Conservation (phyloP, 2,113 vertebrate genomes). For the Tichodroma muraria region DNA sequence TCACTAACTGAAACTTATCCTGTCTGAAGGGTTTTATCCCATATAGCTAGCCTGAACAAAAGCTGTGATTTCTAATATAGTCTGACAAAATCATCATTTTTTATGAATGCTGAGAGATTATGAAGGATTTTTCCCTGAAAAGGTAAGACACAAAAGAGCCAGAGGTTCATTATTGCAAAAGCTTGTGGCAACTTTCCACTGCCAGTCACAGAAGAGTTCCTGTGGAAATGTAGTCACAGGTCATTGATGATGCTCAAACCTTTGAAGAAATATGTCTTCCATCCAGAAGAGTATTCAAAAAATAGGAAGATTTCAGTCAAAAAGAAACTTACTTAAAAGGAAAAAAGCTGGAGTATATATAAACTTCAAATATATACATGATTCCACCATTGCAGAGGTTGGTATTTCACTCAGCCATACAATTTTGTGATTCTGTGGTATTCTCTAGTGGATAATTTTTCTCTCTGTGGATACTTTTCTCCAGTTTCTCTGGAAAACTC, state of each 20-base stretch:
- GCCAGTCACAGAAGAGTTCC: not conserved
- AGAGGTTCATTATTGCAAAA: not conserved
- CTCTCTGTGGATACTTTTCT: not conserved
- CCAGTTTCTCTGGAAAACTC: not conserved
- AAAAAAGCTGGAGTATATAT: not conserved
- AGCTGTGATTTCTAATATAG: conserved; percentile 13
- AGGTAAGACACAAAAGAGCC: not conserved
- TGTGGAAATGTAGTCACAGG: not conserved
- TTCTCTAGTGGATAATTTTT: not conserved
- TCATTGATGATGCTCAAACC: not conserved
- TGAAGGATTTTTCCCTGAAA: not conserved
- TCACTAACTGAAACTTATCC: not conserved
- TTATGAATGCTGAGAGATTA: not conserved
- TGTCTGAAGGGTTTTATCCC: not conserved
- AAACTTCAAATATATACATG: not conserved
- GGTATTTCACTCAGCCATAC: not conserved
- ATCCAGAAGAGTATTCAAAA: not conserved
- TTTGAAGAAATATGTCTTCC: not conserved
- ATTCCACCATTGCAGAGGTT: not conserved
- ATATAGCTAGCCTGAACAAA: conserved; percentile 13
- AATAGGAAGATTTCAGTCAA: not conserved
- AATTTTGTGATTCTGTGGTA: not conserved
- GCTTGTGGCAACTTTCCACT: not conserved
- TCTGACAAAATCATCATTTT: not conserved
- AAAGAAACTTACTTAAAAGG: not conserved